phyloP scores from a whole-genome alignment of 2,797 vertebrate genomes.

The Danio choprae region DNA sequence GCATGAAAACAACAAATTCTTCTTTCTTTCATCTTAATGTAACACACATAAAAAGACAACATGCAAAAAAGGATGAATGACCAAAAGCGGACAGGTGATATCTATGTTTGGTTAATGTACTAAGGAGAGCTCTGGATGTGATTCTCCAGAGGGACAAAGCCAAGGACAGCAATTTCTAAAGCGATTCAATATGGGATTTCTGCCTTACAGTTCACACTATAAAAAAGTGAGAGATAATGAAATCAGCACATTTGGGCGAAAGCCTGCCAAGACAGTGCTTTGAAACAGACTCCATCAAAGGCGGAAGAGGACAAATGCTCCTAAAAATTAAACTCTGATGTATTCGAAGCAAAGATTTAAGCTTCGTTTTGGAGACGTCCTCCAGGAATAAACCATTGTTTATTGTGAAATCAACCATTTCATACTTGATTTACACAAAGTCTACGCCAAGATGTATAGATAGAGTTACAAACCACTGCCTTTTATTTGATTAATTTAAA shows the following conservation, averaged over 20 bases:
- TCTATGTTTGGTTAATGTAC: slow-evolving; percentile 12
- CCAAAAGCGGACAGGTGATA: slow-evolving; percentile 13
- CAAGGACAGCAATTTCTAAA: slow-evolving; percentile 33
- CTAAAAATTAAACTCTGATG: neutral
- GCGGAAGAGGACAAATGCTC: neutral
- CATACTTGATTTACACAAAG: slow-evolving; percentile 2
- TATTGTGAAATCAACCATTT: slow-evolving; percentile 31
- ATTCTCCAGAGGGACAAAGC: slow-evolving; percentile 41
- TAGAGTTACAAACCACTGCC: slow-evolving; percentile 14
- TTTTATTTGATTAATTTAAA: slow-evolving; percentile 21
- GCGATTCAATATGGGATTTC: slow-evolving; percentile 43
- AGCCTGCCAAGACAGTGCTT: neutral
- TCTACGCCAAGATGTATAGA: slow-evolving; percentile 7
- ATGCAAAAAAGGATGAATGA: slow-evolving; percentile 7
- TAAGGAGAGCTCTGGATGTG: slow-evolving; percentile 26
- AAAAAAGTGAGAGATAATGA: slow-evolving; percentile 13
- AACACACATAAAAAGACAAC: neutral
- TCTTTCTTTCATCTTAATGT: neutral
- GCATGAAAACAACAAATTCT: neutral
- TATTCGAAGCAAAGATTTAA: neutral
- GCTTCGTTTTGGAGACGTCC: neutral
- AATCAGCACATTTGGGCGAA: slow-evolving; percentile 20
- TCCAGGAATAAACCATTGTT: neutral
- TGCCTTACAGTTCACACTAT: slow-evolving; percentile 5
- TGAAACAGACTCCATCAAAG: neutral